Conservation (phyloP, 2,888 invertebrate genomes). For the Sclerodermus sp. region DNA sequence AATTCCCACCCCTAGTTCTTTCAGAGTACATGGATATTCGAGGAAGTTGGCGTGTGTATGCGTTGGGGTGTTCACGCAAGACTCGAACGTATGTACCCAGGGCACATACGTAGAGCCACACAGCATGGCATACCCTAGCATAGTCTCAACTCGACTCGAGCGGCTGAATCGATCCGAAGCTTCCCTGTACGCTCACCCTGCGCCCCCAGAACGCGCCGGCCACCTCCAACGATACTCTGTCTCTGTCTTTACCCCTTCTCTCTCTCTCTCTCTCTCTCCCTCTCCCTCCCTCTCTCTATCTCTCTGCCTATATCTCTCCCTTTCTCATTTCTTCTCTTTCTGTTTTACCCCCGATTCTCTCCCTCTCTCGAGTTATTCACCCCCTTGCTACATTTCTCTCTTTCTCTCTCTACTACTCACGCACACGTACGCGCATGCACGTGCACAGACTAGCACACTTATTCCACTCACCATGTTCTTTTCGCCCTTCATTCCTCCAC, state of each 20-base stretch:
- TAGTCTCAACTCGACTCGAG: slow-evolving; percentile 47
- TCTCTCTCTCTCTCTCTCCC: slow-evolving; percentile 4
- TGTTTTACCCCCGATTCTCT: not conserved
- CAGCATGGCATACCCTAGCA: slow-evolving; percentile 33
- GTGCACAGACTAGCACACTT: too few relatives aligned
- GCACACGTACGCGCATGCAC: too few relatives aligned
- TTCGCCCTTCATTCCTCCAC: too few relatives aligned
- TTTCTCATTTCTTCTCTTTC: too few relatives aligned
- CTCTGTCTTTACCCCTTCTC: slow-evolving; percentile 15
- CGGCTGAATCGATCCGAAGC: slow-evolving; percentile 52
- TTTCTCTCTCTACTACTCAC: too few relatives aligned
- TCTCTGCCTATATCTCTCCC: too few relatives aligned
- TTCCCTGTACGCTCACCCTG: slow-evolving; percentile 32
- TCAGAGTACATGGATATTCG: too few relatives aligned
- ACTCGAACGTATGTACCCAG: slow-evolving; percentile 1
- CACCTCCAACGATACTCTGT: slow-evolving; percentile 9
- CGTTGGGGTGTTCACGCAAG: not conserved
- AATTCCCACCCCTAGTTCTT: too few relatives aligned
- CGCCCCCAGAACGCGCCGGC: slow-evolving; percentile 28
- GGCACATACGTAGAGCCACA: slow-evolving; percentile 25
- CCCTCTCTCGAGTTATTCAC: not conserved
- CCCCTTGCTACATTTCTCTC: too few relatives aligned
- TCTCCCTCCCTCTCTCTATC: slow-evolving; percentile 3
- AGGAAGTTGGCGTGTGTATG: too few relatives aligned
- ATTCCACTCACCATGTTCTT: too few relatives aligned